These are phyloP conservation scores for Actenoides lindsayi DNA, from an alignment of 2,113 vertebrate species.

Conservation along the genomic window DNA sequence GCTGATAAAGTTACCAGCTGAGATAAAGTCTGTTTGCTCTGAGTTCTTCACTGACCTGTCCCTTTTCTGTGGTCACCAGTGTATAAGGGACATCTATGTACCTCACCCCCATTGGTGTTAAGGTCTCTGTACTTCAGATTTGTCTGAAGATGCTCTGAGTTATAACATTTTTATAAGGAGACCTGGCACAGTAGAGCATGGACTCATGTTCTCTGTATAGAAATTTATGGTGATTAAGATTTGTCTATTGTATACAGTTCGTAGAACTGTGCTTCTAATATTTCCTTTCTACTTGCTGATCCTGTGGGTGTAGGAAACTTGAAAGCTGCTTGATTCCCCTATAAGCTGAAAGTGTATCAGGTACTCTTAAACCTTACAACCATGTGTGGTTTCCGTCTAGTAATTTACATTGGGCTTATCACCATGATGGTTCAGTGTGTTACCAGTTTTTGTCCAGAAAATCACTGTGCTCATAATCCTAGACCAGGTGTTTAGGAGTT, in stretches of 20 bases:
- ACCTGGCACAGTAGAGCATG: background rate
- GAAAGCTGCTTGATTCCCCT: background rate
- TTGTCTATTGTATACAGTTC: background rate
- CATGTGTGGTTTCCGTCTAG: background rate
- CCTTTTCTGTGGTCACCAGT: background rate
- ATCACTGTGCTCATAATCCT: background rate
- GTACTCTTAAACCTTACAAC: background rate
- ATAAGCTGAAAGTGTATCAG: background rate
- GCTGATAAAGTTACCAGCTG: background rate
- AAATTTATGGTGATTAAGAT: background rate
- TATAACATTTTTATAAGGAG: background rate
- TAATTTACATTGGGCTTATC: background rate
- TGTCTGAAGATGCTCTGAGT: background rate
- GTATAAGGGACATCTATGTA: background rate
- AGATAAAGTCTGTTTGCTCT: background rate
- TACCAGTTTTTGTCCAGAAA: background rate
- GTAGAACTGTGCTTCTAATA: background rate
- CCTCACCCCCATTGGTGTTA: background rate
- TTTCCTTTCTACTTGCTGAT: background rate
- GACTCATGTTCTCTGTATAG: background rate
- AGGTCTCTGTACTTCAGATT: background rate
- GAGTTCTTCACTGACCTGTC: background rate
- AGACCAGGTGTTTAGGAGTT: background rate
- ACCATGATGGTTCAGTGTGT: fast-evolving
- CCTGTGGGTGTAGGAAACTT: background rate